Evolutionary conservation across 1,140 invertebrate species (phyloP), one percentile per base, ranked within the genome.

Genomic region (Cyclargus thomasi): DNA sequence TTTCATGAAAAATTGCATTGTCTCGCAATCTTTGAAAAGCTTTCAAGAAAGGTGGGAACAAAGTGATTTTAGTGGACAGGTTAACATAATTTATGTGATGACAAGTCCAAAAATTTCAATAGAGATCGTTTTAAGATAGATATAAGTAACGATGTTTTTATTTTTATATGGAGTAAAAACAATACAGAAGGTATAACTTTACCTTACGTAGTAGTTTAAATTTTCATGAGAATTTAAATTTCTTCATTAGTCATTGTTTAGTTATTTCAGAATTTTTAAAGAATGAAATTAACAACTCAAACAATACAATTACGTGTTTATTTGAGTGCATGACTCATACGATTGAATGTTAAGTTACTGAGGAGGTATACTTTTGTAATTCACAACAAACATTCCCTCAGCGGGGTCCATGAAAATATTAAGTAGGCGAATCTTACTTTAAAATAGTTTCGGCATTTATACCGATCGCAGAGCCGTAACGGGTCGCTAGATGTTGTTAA

Each of bases 211-310:
- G 55, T 20, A 59, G 20, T n/a, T n/a, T n/a, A n/a, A n/a, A 59
- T 7, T 59, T 59, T 80, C 80, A 85, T 86, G 80, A 84, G 85
- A 88, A 80, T 82, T 80, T 65, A 80, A 78, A 74, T 69, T 67
- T 64, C 39, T 62, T 72, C 39, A 67, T 70, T 67, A 70, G 68
- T 71, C 57, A 39, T 67, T 59, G 55, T 59, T 59, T 10, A 59
- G 17, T 59, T 18, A 59, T 59, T 59, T 59, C 55, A 59, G 55
- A 59, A 20, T 59, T 59, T 59, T 59, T 59, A 59, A 18, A 59
- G 55, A 59, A 59, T 59, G 17, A 20, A 59, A 20, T 59, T 22
- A 20, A 59, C 20, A 20, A 59, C 10, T 20, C 0, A 20, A 59
- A 59, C 55, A 59, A 59, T 59, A 59, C 55, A 59, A 59, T 59